Percentiles rank a stretch among this genome's conserved stretches.
These are phyloP conservation scores for Sprattus sprattus DNA, from an alignment of 2,113 vertebrate genomes.

Conservation along the genomic window DNA sequence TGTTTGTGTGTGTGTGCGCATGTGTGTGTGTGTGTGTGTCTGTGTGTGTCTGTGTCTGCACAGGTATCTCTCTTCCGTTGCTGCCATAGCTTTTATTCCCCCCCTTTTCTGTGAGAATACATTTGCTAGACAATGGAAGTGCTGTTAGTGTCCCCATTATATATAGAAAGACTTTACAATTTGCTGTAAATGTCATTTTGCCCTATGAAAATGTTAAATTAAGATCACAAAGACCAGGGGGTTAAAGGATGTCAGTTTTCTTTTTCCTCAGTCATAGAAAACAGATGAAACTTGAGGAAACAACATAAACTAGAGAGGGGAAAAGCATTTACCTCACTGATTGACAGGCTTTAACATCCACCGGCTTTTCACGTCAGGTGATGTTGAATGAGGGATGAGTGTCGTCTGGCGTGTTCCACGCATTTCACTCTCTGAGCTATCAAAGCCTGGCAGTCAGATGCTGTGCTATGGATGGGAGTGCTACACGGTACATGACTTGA, in stretches of 20 bases:
- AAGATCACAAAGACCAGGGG: neutral
- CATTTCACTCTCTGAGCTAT: neutral
- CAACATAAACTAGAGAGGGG: neutral
- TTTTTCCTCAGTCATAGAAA: neutral
- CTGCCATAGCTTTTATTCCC: neutral
- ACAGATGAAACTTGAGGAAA: neutral
- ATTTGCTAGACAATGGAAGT: neutral
- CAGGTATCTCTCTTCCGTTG: neutral
- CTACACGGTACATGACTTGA: neutral
- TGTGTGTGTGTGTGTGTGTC: neutral
- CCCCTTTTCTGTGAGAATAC: neutral
- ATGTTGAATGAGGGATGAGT: neutral
- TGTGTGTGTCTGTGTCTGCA: neutral
- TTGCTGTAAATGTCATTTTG: neutral
- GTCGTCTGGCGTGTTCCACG: neutral
- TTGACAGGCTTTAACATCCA: neutral
- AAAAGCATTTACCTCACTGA: neutral
- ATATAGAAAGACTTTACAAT: neutral
- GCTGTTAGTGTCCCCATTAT: neutral
- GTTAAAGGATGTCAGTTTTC: neutral
- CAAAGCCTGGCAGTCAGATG: neutral
- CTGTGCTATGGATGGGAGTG: neutral
- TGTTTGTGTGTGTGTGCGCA: neutral
- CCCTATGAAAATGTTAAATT: neutral
- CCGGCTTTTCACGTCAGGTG: neutral